Conservation (phyloP, 2,113 vertebrate species). For the Caloenas nicobarica region DNA sequence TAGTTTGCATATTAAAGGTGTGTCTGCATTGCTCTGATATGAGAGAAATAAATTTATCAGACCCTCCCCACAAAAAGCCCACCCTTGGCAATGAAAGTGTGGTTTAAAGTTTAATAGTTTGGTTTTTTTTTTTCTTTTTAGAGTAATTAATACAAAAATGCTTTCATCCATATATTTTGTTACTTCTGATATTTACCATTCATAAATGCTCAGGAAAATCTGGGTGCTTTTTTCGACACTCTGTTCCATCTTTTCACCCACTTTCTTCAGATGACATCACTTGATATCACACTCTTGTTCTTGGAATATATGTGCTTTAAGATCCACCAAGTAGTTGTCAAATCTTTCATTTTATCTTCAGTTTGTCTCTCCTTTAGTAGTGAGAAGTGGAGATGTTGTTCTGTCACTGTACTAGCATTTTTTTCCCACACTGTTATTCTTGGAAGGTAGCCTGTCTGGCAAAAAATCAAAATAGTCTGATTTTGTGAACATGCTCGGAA, state of each 20-base stretch:
- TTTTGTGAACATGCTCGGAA: conserved; percentile 49
- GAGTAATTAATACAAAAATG: not conserved
- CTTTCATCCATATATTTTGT: not conserved
- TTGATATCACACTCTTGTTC: not conserved
- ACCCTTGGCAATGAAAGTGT: not conserved
- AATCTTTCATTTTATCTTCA: conserved; percentile 39
- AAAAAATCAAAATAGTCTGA: conserved; percentile 55
- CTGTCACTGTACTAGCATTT: conserved; percentile 27
- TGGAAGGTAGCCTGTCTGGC: conserved; percentile 63
- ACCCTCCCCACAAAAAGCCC: fast-evolving
- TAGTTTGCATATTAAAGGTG: not conserved
- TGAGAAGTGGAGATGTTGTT: conserved; percentile 33
- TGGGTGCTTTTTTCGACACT: not conserved
- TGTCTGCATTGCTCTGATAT: not conserved
- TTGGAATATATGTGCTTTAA: not conserved
- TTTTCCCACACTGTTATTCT: conserved; percentile 63
- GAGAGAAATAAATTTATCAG: not conserved
- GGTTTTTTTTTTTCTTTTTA: not conserved
- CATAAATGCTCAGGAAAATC: not conserved
- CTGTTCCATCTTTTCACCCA: not conserved
- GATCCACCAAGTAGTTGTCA: conserved; percentile 5
- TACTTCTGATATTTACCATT: not conserved
- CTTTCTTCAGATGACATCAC: not conserved
- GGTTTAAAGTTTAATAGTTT: not conserved
- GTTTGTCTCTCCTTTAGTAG: conserved; percentile 33